These are phyloP conservation scores for Synergus japonicus DNA, from an alignment of 2,888 invertebrate genomes.

Conservation along the genomic window DNA sequence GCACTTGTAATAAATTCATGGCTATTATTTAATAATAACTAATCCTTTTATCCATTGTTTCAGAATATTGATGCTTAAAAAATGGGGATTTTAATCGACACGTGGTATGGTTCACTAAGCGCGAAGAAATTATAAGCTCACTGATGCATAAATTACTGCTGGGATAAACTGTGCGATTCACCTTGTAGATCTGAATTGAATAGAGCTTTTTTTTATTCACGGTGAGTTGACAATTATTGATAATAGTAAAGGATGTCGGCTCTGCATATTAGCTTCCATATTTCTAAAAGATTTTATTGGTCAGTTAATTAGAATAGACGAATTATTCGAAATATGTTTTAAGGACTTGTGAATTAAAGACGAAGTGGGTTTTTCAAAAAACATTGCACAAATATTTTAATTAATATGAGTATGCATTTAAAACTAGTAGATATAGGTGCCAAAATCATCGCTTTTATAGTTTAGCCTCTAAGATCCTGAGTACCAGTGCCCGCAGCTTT, in stretches of 20 bases:
- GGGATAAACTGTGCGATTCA: constrained; percentile 27
- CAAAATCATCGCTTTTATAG: constrained; percentile 27
- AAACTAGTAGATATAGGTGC: not conserved
- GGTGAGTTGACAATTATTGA: constrained; percentile 39
- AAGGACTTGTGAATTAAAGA: not conserved
- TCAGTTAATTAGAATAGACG: not conserved
- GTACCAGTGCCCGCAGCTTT: constrained; percentile 40
- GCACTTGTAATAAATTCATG: not conserved
- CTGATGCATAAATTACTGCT: constrained; percentile 17
- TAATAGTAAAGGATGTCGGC: not conserved
- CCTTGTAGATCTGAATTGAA: constrained; percentile 28
- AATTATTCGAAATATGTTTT: not conserved
- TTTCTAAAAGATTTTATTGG: not conserved
- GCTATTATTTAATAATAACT: constrained; percentile 1
- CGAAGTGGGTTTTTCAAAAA: not conserved
- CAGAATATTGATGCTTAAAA: constrained; percentile 21
- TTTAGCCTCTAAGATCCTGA: constrained; percentile 1
- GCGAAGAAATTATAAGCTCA: constrained; percentile 36
- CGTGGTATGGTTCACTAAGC: constrained; percentile 21
- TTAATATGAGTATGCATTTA: not conserved
- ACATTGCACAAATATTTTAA: not conserved
- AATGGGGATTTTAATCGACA: constrained; percentile 19
- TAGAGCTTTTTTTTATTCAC: constrained; percentile 33
- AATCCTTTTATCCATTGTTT: constrained; percentile 22
- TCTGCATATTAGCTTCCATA: not conserved